Base-by-base conservation (phyloP, 2,113 vertebrate species). In the Limnothrissa miodon region DNA sequence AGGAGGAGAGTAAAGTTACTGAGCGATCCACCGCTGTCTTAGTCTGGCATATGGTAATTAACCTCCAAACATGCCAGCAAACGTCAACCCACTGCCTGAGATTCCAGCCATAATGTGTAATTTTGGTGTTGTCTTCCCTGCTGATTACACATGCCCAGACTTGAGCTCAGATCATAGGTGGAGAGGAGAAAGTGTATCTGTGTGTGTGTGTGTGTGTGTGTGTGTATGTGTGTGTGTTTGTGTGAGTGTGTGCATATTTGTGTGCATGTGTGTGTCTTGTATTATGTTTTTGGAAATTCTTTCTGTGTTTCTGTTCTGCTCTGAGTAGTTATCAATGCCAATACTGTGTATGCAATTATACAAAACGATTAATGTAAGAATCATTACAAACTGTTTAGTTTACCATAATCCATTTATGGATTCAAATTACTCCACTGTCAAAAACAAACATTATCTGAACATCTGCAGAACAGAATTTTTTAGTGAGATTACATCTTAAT, bases 141-240 rank as follows among this genome's bases (percentile, higher is more conserved):
- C 66, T 74, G 66, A 74, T 74, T 74, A 74, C 66, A 90, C 88
- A 29, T 80, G 91, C 80, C 80, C 23, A 85, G 48, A 90, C 91
- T 80, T 89, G 89, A 81, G 86, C 86, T 85, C 85, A 79, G 62
- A 56, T 90, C 25, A 29, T 81, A 84, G 83, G 74, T 59, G 39
- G 80, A 70, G 56, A 42, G 56, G 80, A 78, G 36, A 74, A 80
- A 81, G 85, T 62, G 59, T 62, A 62, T 62, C 25, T 62, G 19
- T 70, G 62, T 70, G 62, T 29, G 25, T 70, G 62, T 70, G 25
- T 70, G n/a, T 29, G 29, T 74, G 3, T 70, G 62, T 70, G 62
- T 70, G 62, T 70, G n/a, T n/a, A n/a, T n/a, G n/a, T n/a, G n/a
- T n/a, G n/a, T n/a, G n/a, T n/a, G n/a, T n/a, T n/a, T 29, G 25